phyloP scores from a whole-genome alignment of 2,888 invertebrate species.

The Cyrtodaria siliqua region DNA sequence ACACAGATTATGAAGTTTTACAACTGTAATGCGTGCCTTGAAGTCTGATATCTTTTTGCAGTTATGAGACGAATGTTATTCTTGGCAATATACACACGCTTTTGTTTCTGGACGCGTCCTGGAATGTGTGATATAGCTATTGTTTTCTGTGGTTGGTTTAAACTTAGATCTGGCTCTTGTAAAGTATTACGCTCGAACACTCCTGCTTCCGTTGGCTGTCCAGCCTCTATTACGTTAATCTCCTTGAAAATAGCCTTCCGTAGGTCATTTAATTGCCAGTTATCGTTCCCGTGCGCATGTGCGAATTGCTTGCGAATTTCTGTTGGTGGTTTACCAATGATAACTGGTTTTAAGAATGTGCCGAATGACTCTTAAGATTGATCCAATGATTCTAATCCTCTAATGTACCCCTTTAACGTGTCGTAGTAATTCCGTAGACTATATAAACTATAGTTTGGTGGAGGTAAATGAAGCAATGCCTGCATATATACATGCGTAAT shows the following conservation, averaged over 20 bases:
- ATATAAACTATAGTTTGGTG: not conserved
- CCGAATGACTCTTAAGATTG: conserved; percentile 28
- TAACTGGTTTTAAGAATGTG: conserved; percentile 20
- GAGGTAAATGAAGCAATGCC: conserved; percentile 21
- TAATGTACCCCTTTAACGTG: conserved; percentile 25
- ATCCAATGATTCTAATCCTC: conserved; percentile 30
- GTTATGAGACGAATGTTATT: not conserved
- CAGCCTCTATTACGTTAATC: conserved; percentile 18
- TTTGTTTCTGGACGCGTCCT: not conserved
- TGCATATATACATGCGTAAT: conserved; percentile 19
- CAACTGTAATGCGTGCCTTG: not conserved
- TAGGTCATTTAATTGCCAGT: conserved; percentile 19
- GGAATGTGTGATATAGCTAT: not conserved
- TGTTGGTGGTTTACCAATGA: conserved; percentile 19
- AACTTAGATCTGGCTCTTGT: not conserved
- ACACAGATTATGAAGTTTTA: conserved; percentile 9
- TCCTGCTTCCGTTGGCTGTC: not conserved
- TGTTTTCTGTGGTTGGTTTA: too few relatives aligned
- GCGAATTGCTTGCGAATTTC: too few relatives aligned
- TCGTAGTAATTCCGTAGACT: conserved; percentile 9
- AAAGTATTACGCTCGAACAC: not conserved
- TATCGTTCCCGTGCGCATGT: conserved; percentile 1
- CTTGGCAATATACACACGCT: too few relatives aligned
- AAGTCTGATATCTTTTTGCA: too few relatives aligned
- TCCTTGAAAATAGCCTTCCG: conserved; percentile 9